Base-by-base conservation (phyloP, 1,140 invertebrate genomes). In the Elymnias hypermnestra region DNA sequence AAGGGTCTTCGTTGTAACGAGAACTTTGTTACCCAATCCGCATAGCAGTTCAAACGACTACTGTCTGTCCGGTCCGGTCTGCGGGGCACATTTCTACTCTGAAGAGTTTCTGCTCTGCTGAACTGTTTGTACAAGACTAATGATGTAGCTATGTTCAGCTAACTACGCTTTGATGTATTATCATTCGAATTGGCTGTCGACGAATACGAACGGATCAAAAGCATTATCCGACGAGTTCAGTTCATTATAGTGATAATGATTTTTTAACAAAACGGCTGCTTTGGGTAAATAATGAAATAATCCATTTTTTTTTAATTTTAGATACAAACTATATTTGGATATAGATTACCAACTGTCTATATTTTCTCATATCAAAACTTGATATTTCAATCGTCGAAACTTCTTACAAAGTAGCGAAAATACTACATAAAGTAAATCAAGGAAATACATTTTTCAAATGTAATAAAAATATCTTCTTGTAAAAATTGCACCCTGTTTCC, bases 111-210 rank as follows among this genome's bases (percentile, higher is more conserved):
- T 70, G 66, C 45, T 71, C 66, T 63, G 57, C 36, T 69, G 72
- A 63, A 59, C 63, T 47, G 59, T 72, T 72, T 62, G 66, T 62
- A 63, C 62, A 58, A 66, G 60, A 68, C 71, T 79, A 79, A 76
- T 75, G 72, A 76, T 75, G 63, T 59, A 58, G 51, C 62, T 54
- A 58, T 65, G 63, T 65, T 55, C 58, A 59, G 62, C 40, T 38
- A 41, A 40, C 39, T 48, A 39, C 18, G 26, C 44, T 57, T 57
- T 57, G 49, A 48, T 52, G 28, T 50, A 50, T 51, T 43, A 44
- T 44, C n/a, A 17, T 18, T 18, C 36, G 17, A 6, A 23, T 26
- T 33, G 29, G 15, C 13, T 5, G 29, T 15, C 12, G 12, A 0
- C 12, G 15, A 33, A 8, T 15, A 8, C 29, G 29, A 12, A 33